Evolutionary conservation across 2,113 vertebrate genomes (phyloP).

Genomic region (Cololabis saira): DNA sequence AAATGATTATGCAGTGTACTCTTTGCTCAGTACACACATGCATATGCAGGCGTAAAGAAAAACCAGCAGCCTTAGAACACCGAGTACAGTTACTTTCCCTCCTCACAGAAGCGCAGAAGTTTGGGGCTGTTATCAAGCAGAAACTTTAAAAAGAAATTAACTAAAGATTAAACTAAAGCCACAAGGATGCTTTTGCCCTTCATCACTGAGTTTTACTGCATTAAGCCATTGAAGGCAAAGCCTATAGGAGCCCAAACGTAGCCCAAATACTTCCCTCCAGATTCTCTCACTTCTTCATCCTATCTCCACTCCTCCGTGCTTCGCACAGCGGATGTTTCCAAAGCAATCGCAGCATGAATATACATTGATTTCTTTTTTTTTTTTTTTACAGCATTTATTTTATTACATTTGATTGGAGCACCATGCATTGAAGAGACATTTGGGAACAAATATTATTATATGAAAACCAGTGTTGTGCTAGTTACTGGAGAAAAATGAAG

Average conservation of each 20-base stretch:
- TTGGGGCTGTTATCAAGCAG: conserved; percentile 8
- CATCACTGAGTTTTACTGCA: conserved; percentile 34
- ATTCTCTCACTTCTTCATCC: conserved; percentile 46
- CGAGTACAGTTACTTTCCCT: conserved; percentile 30
- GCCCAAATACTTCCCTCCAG: conserved; percentile 56
- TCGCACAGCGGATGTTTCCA: conserved; percentile 42
- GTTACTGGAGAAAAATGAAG: too few relatives aligned
- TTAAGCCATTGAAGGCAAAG: conserved; percentile 63
- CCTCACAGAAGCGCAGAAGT: conserved; percentile 15
- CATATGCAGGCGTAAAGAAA: neutral
- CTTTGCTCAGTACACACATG: conserved; percentile 30
- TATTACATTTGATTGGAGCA: too few relatives aligned
- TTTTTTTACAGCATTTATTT: too few relatives aligned
- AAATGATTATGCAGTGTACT: conserved; percentile 65
- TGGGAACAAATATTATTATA: too few relatives aligned
- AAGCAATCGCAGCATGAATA: conserved; percentile 36
- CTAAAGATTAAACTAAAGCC: conserved; percentile 54
- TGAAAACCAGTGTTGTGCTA: too few relatives aligned
- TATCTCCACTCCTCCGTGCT: conserved; percentile 19
- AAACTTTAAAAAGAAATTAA: conserved; percentile 44
- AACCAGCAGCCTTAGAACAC: neutral
- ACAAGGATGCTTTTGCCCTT: conserved; percentile 58
- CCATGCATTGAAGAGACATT: too few relatives aligned
- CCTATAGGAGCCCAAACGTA: conserved; percentile 62
- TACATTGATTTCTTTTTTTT: conserved; percentile 42